Evolutionary conservation across 2,797 vertebrate genomes (phyloP).

Genomic region (Ibycter americanus): DNA sequence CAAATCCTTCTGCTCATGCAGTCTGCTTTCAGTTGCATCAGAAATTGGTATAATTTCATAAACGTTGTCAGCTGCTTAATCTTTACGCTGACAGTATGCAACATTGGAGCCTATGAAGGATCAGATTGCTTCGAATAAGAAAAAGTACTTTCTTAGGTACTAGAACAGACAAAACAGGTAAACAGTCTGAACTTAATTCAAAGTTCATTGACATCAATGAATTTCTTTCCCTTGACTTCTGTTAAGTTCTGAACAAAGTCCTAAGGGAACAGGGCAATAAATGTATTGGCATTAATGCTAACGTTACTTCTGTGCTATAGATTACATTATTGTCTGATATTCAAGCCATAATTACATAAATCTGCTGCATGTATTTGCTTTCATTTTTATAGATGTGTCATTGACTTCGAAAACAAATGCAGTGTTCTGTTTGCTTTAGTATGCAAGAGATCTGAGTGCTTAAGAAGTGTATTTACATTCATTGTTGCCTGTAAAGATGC

Average conservation of each 20-base stretch:
- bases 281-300: neutral
- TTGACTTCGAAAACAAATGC: neutral
- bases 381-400: constrained; percentile 7
- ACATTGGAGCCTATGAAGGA: neutral
- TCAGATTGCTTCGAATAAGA: neutral
- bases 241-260: neutral
- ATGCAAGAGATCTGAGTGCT: neutral
- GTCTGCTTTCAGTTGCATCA: neutral
- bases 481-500: neutral
- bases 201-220: neutral
- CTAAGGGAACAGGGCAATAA: neutral
- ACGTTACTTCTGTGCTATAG: neutral
- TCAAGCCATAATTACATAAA: constrained; percentile 23
- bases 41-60: neutral
- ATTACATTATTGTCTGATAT: constrained; percentile 13
- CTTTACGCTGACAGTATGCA: neutral
- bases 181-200: neutral
- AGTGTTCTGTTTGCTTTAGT: neutral
- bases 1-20: neutral
- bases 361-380: neutral
- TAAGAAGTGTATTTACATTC: constrained; percentile 44
- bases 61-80: neutral
- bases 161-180: neutral
- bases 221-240: neutral
- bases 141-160: neutral